A percentile compares a stretch with the other conserved stretches of the same genome.
Conservation (phyloP, 2,113 vertebrate genomes). For the Neolamprologus cancellatus region DNA sequence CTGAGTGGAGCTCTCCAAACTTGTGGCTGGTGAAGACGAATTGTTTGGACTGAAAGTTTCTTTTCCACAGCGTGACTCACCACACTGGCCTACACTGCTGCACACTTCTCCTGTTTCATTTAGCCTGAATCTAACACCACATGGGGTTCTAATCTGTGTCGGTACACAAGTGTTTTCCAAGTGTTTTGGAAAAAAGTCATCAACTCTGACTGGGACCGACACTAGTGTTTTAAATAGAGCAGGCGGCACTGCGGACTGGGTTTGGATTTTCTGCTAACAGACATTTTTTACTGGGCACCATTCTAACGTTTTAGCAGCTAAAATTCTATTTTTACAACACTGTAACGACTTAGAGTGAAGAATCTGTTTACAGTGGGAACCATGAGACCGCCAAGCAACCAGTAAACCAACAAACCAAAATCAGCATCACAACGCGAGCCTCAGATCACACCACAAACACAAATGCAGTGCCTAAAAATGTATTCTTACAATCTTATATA, state of each 20-base stretch:
- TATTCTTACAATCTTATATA: not conserved
- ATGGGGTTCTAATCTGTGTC: slow-evolving; percentile 4
- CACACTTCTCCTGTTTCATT: slow-evolving; percentile 3
- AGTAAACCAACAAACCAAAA: not conserved
- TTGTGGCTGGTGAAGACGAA: slow-evolving; percentile 14
- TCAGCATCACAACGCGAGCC: not conserved
- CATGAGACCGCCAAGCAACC: not conserved
- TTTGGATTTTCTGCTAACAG: not conserved
- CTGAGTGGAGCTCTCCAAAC: not conserved
- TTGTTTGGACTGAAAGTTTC: slow-evolving; percentile 1
- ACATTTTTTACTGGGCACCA: not conserved
- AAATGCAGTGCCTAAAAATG: not conserved
- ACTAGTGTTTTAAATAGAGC: not conserved
- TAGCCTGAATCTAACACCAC: not conserved
- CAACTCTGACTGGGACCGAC: not conserved
- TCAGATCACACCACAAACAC: not conserved
- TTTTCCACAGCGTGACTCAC: slow-evolving; percentile 57
- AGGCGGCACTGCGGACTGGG: not conserved
- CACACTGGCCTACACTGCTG: not conserved
- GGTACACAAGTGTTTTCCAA: not conserved
- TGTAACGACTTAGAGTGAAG: not conserved
- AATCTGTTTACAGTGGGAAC: not conserved
- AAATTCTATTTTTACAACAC: not conserved
- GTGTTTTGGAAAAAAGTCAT: not conserved
- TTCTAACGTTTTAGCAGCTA: not conserved